A percentile compares a stretch with the other conserved stretches of the same genome.
phyloP scores from a whole-genome alignment of 2,888 invertebrate species.

The Acanthoscelides obtectus region DNA sequence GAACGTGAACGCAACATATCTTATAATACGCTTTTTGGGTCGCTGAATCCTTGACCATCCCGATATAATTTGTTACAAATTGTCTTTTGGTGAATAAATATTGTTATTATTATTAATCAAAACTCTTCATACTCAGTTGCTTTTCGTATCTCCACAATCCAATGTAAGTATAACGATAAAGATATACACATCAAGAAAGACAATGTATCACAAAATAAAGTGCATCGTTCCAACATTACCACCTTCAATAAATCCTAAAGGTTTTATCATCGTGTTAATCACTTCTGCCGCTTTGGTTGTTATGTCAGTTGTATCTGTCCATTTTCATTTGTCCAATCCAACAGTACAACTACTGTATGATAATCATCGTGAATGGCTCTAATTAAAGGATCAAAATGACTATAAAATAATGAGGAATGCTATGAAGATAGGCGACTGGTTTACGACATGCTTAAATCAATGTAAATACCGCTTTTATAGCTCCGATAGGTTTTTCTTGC shows the following conservation, averaged over 20 bases:
- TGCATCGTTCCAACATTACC: not conserved
- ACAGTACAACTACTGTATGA: not conserved
- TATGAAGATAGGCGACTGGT: not conserved
- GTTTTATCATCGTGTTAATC: not conserved
- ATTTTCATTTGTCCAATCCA: not conserved
- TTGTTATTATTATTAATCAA: too few relatives aligned
- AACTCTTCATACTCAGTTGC: too few relatives aligned
- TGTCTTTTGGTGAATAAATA: too few relatives aligned
- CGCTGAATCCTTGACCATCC: too few relatives aligned
- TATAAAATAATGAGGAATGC: not conserved
- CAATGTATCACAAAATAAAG: not conserved
- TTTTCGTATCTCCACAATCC: not conserved
- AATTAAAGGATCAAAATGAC: not conserved
- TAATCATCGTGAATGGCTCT: not conserved
- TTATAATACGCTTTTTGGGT: too few relatives aligned
- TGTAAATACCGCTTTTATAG: not conserved
- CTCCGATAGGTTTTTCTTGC: not conserved
- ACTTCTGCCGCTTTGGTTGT: not conserved
- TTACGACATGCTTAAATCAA: not conserved
- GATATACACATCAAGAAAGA: not conserved
- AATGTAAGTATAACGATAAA: not conserved
- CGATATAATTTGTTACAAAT: too few relatives aligned
- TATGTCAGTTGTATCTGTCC: not conserved
- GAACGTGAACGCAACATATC: too few relatives aligned
- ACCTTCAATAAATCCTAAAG: not conserved